Conservation (phyloP, 2,888 invertebrate genomes). For the Syrphus vitripennis region DNA sequence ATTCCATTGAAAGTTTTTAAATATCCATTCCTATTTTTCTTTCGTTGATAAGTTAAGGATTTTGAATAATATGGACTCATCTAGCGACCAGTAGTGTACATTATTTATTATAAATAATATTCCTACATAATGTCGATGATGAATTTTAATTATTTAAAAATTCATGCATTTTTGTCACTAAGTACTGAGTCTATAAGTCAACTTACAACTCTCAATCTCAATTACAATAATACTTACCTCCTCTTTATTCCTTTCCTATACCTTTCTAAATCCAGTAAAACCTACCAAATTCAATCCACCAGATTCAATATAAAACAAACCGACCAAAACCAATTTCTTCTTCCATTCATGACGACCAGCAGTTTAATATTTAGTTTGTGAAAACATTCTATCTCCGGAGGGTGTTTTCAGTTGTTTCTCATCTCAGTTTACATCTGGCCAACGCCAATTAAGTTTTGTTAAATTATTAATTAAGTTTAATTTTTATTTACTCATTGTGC, state of each 20-base stretch:
- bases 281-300: background rate
- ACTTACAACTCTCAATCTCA: background rate
- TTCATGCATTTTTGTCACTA: background rate
- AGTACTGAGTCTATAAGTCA: background rate
- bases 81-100: too few species aligned
- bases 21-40: too few species aligned
- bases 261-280: background rate
- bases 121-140: too few species aligned
- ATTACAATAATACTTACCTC: background rate
- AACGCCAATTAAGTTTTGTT: background rate
- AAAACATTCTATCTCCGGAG: slow-evolving; percentile 11
- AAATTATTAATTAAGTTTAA: background rate
- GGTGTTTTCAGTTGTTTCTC: slow-evolving; percentile 1
- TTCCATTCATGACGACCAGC: background rate
- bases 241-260: background rate
- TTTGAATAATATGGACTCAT: too few species aligned
- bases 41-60: too few species aligned
- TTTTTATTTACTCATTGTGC: background rate
- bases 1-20: too few species aligned
- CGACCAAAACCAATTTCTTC: background rate
- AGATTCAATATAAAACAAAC: background rate
- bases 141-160: background rate
- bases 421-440: slow-evolving; percentile 6
- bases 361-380: background rate
- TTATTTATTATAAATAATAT: too few species aligned